Evolutionary conservation across 2,888 invertebrate genomes (phyloP).

Genomic region (Matsumyia berberina): DNA sequence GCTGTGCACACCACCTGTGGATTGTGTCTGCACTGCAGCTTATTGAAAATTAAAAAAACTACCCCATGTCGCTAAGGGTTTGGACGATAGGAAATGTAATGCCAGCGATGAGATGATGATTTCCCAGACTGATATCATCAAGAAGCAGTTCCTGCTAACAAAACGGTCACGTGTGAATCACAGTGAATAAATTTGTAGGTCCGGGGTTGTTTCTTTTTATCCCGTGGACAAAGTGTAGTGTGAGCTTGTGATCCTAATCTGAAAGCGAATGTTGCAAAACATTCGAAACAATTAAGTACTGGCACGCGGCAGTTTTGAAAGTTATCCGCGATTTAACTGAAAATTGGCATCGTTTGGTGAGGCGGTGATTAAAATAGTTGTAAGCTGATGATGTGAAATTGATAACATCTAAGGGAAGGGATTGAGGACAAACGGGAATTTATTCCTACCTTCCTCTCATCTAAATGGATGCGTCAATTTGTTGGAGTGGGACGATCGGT

Average conservation of each 20-base stretch:
- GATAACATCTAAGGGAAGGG: constrained; percentile 40
- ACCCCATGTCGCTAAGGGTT: constrained; percentile 29
- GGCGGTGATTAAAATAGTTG: constrained; percentile 65
- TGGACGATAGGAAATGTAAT: constrained; percentile 14
- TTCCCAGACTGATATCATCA: constrained; percentile 70
- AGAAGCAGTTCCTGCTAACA: constrained; percentile 36
- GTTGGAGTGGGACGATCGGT: too few species aligned
- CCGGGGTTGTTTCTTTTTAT: constrained; percentile 6
- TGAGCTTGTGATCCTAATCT: constrained; percentile 68
- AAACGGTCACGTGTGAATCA: constrained; percentile 72
- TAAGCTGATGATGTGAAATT: constrained; percentile 69
- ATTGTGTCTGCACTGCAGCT: constrained; percentile 60
- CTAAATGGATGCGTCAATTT: too few species aligned
- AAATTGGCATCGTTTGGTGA: constrained; percentile 60
- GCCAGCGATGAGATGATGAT: constrained; percentile 43
- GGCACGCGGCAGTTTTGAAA: constrained; percentile 80
- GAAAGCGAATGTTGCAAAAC: constrained; percentile 82
- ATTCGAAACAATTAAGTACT: constrained; percentile 83
- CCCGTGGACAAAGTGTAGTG: not conserved
- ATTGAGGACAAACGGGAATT: not conserved
- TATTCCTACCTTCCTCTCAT: too few species aligned
- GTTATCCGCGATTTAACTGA: constrained; percentile 59
- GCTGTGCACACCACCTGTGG: constrained; percentile 63
- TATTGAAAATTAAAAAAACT: constrained; percentile 46
- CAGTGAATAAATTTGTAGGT: constrained; percentile 28